Conservation (phyloP, 1,140 invertebrate species). For the Sycophila sp. region DNA sequence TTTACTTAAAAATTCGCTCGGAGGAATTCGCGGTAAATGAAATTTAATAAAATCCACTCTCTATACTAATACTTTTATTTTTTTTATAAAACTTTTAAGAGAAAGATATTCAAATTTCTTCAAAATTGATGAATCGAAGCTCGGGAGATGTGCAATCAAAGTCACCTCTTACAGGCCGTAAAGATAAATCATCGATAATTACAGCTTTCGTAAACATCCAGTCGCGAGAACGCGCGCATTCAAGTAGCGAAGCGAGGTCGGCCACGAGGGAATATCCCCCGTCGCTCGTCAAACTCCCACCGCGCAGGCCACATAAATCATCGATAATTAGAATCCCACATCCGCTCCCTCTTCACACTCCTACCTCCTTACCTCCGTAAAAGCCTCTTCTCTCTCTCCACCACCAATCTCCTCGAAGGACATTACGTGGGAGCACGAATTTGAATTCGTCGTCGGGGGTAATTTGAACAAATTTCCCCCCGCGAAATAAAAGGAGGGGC, state of each 20-base stretch:
- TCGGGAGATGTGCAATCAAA: background rate
- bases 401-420: background rate
- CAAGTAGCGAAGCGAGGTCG: no score
- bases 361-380: background rate
- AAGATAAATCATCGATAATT: conserved; percentile 7
- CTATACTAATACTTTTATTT: no score
- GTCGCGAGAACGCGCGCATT: background rate
- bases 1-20: no score
- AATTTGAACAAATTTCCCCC: background rate
- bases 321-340: conserved; percentile 16
- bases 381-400: background rate
- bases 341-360: no score
- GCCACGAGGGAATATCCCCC: background rate
- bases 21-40: no score
- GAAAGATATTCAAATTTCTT: no score
- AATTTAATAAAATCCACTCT: no score
- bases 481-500: background rate
- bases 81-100: no score
- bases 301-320: conserved; percentile 17
- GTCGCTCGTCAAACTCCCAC: background rate
- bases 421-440: background rate
- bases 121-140: no score
- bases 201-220: background rate
- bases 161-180: background rate
- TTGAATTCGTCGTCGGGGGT: no score